Base-by-base conservation (phyloP, 2,888 invertebrate genomes). In the Lasius platythorax region DNA sequence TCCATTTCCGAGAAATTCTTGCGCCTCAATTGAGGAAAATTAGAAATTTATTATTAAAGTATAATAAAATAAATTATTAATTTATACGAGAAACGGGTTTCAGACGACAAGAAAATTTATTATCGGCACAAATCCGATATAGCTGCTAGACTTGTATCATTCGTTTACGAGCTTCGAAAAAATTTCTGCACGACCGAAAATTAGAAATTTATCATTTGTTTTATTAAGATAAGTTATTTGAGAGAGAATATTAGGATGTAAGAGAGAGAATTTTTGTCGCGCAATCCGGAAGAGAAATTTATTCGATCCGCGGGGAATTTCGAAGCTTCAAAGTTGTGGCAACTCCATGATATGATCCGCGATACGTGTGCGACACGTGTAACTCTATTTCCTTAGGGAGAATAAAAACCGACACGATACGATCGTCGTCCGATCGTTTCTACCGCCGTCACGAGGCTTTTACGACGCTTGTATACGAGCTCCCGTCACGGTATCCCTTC, bases 401-500 rank as follows among this genome's bases (percentile, higher is more conserved):
- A 81, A 74, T 61, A 81, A 81, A 50, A 79, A 46, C n/a, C 72
- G 70, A 58, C 58, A 23, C 72, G 72, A 72, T 79, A 50, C 81
- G 63, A 79, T 81, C 72, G 70, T 46, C 73, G 23, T 46, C 9
- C 72, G 58, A 79, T 72, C 81, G 33, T 81, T 68, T 63, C 61
- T 37, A 23, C 37, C 23, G 28, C 12, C 40, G 37, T 73, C 46
- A 50, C 46, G 50, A 40, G 46, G 46, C 73, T 74, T 81, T 81
- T 46, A 81, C 23, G 61, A 18, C 8, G 28, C 46, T 78, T 37
- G 56, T 68, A 53, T 40, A 53, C 68, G 40, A 53, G 76, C 15
- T 18, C 18, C 67, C 18, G 9, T 50, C 8, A 11, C 37, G 9
- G 23, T 12, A 4, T 37, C 15, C 2, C 40, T n/a, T 3, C 8